phyloP scores from a whole-genome alignment of 2,797 vertebrate genomes.

The Sebastes baramenuke region DNA sequence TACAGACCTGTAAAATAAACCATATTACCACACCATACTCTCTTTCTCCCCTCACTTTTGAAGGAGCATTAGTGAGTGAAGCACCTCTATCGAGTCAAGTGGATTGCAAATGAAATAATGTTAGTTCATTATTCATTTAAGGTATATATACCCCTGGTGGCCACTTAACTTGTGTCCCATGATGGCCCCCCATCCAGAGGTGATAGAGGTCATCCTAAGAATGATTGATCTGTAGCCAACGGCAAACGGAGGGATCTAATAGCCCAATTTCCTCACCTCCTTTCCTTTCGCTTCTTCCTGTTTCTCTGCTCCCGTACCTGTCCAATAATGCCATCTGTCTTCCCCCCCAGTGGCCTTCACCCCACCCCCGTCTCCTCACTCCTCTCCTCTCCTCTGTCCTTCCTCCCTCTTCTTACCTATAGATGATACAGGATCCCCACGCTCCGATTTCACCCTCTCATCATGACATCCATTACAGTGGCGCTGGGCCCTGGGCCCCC shows the following conservation, averaged over 20 bases:
- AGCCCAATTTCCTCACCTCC: background rate
- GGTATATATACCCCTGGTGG: background rate
- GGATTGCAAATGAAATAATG: slow-evolving; percentile 11
- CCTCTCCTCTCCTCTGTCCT: slow-evolving; percentile 20
- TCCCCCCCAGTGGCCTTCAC: slow-evolving; percentile 25
- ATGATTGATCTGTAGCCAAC: slow-evolving; percentile 35
- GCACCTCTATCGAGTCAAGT: background rate
- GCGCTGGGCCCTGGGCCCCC: slow-evolving; percentile 76
- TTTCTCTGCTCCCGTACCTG: slow-evolving; percentile 49
- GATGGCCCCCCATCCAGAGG: background rate
- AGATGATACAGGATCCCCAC: slow-evolving; percentile 79
- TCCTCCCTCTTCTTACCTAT: slow-evolving; percentile 41
- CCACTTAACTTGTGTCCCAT: background rate
- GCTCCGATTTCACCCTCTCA: slow-evolving; percentile 88
- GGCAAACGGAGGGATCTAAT: slow-evolving; percentile 18
- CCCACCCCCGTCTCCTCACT: slow-evolving; percentile 20
- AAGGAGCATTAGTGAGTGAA: background rate
- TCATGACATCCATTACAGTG: slow-evolving; percentile 91
- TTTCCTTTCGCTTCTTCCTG: background rate
- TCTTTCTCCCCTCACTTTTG: background rate
- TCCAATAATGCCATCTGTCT: slow-evolving; percentile 54
- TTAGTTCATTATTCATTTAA: slow-evolving; percentile 11
- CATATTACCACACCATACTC: background rate
- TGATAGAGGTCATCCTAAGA: slow-evolving; percentile 29
- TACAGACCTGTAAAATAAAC: background rate